A percentile compares a stretch with the other conserved stretches of the same genome.
Conservation (phyloP, 2,113 vertebrate species). For the Oncorhynchus kisutch region DNA sequence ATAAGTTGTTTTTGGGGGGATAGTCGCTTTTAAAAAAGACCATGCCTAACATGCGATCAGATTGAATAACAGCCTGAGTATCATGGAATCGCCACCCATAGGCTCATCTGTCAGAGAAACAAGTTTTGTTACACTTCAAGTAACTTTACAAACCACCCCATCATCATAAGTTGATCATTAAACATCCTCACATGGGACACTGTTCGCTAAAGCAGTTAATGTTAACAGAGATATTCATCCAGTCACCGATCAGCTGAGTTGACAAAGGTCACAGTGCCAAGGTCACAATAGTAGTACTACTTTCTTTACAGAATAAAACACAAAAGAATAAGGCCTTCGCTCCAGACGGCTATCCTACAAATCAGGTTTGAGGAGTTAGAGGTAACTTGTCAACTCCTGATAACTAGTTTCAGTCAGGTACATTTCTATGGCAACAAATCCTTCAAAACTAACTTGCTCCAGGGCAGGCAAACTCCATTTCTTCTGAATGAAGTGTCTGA, state of each 20-base stretch:
- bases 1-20: too few species aligned
- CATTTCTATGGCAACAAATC: too few species aligned
- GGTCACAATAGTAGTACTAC: background rate
- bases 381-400: too few species aligned
- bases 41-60: too few species aligned
- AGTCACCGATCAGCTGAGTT: background rate
- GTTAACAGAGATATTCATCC: background rate
- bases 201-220: constrained; percentile 2
- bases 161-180: background rate
- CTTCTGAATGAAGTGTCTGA: too few species aligned
- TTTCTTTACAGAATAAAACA: constrained; percentile 8
- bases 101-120: background rate
- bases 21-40: too few species aligned
- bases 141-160: constrained; percentile 12
- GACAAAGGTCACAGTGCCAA: background rate
- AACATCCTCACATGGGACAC: background rate
- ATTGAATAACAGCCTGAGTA: background rate
- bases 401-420: background rate
- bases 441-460: too few species aligned
- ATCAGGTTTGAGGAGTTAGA: background rate
- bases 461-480: too few species aligned
- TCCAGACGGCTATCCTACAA: background rate
- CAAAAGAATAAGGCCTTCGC: constrained; percentile 17
- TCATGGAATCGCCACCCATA: background rate
- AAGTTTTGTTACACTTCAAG: constrained; percentile 24